Evolutionary conservation across 2,113 vertebrate genomes (phyloP), one percentile per base, ranked within the genome.

Genomic region (Australoheros scitulus): DNA sequence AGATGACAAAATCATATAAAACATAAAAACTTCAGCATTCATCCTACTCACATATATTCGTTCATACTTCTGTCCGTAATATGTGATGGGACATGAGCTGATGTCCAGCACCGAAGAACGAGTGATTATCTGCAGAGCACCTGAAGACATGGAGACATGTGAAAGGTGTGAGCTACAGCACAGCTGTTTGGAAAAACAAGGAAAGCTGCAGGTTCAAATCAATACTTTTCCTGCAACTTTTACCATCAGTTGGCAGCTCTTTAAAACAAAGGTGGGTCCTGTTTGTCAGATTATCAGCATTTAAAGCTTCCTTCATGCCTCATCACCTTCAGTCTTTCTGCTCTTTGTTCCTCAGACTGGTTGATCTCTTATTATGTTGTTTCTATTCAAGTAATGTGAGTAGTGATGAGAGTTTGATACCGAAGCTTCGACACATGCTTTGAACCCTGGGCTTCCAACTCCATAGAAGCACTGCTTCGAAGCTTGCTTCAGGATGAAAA

Each of bases 61-160:
- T 3, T 61, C 13, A 0, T 84, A 84, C 18, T 41, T 70, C 61
- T 60, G 61, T 29, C 81, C 75, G 29, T 70, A 83, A 52, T 60
- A 83, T 6, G 22, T 60, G 81, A 84, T 43, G 24, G 76, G 82
- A 72, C 82, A 84, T 0, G 9, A 38, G 64, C 63, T 78, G 64
- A 79, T 84, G 82, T 79, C 18, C 1, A 84, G 5, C 22, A 61
- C 22, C n/a, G 76, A 56, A 18, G 68, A 50, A 18, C 3, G 29
- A 20, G 57, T 50, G 13, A 81, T 52, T 10, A 11, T 41, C 68
- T 81, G 79, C 41, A 32, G 6, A n/a, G 79, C 15, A 26, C 38
- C 79, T 81, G 79, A 47, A 61, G 57, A 68, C 20, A 58, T 7
- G 26, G 50, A 43, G 32, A 5, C 14, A 3, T 38, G 5, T 56